Evolutionary conservation across 2,113 vertebrate genomes (phyloP).

Genomic region (Gadus macrocephalus): DNA sequence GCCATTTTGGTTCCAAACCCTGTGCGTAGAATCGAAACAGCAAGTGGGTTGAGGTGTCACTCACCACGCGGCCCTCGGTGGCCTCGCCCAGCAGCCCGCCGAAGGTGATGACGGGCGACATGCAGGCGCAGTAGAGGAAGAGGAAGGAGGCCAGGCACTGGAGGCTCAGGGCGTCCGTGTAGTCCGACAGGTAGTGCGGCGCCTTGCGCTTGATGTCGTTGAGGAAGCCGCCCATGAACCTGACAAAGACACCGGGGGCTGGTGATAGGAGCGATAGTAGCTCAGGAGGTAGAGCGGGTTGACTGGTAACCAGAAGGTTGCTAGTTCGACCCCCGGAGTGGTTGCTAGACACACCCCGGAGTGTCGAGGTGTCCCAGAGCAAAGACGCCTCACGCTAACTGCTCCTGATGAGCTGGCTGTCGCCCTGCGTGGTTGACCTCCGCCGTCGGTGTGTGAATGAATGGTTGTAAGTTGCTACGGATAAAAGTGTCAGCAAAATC

Average conservation of each 20-base stretch:
- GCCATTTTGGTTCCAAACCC: too few relatives aligned
- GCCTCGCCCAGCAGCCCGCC: slow-evolving; percentile 97
- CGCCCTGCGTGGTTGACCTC: too few relatives aligned
- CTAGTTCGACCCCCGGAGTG: not conserved
- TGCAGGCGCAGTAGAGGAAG: slow-evolving; percentile 98
- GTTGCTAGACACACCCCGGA: too few relatives aligned
- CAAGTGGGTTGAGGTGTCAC: slow-evolving; percentile 33
- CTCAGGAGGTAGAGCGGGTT: too few relatives aligned
- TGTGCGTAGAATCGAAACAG: too few relatives aligned
- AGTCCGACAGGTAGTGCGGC: slow-evolving; percentile 94
- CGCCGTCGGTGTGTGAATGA: too few relatives aligned
- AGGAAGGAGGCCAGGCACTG: slow-evolving; percentile 99
- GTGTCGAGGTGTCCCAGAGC: too few relatives aligned
- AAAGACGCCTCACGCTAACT: too few relatives aligned
- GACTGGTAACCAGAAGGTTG: too few relatives aligned
- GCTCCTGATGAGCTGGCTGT: too few relatives aligned
- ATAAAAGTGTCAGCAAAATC: not conserved
- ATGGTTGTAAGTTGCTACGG: too few relatives aligned
- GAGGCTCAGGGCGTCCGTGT: slow-evolving; percentile 90
- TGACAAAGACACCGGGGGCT: slow-evolving; percentile 47
- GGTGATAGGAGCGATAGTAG: not conserved
- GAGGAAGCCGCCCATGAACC: slow-evolving; percentile 88
- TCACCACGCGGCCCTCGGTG: slow-evolving; percentile 97
- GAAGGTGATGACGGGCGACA: slow-evolving; percentile 99
- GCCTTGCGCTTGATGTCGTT: slow-evolving; percentile 95